Percentiles rank a stretch among this genome's conserved stretches.
These are phyloP conservation scores for Galagoides demidoff DNA, from an alignment of 2,797 vertebrate species.

Conservation along the genomic window DNA sequence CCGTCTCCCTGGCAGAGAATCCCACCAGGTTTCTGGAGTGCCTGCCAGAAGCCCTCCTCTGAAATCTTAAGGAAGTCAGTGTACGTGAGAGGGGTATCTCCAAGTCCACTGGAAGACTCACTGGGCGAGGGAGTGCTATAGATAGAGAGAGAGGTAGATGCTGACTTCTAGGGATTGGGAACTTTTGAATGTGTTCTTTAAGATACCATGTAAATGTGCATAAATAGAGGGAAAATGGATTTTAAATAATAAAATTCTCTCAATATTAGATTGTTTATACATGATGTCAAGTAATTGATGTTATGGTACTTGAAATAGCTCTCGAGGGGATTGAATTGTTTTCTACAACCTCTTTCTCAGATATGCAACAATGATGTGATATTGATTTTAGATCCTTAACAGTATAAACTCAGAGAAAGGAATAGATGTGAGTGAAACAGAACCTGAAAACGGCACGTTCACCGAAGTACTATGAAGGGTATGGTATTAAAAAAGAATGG, in stretches of 20 bases:
- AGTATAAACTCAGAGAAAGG: slow-evolving; percentile 37
- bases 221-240: background rate
- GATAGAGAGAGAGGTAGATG: background rate
- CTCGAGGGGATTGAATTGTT: slow-evolving; percentile 51
- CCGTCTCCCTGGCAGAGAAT: background rate
- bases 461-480: background rate
- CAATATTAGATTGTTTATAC: background rate
- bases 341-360: slow-evolving; percentile 46
- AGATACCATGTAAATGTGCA: background rate
- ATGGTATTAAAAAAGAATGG: background rate
- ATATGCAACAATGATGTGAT: slow-evolving; percentile 19
- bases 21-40: background rate
- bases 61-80: background rate
- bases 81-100: background rate
- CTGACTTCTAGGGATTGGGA: background rate
- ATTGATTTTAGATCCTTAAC: slow-evolving; percentile 63
- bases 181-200: background rate
- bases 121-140: background rate
- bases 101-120: background rate
- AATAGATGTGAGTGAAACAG: background rate
- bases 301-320: background rate
- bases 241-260: slow-evolving; percentile 59
- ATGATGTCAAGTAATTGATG: slow-evolving; percentile 36
- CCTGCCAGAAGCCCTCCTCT: background rate
- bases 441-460: background rate